phyloP scores from a whole-genome alignment of 2,113 vertebrate species.

The Salminus brasiliensis region DNA sequence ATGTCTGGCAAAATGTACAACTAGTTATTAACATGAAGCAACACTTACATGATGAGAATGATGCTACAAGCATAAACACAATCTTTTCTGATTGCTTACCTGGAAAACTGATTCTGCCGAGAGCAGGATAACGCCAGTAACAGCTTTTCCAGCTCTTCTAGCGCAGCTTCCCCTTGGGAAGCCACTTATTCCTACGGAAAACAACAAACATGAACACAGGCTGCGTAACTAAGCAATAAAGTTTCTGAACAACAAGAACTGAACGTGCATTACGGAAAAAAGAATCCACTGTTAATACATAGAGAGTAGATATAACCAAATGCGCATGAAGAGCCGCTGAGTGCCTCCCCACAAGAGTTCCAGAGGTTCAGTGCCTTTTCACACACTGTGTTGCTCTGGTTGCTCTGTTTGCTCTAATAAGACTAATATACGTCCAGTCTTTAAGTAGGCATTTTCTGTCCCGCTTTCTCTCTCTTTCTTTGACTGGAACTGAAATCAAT shows the following conservation, averaged over 20 bases:
- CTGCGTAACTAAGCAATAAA: not conserved
- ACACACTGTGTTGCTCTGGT: not conserved
- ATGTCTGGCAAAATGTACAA: no score
- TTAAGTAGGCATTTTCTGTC: slow-evolving; percentile 39
- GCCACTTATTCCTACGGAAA: not conserved
- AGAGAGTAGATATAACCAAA: slow-evolving; percentile 12
- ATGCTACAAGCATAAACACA: not conserved
- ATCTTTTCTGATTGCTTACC: slow-evolving; percentile 23
- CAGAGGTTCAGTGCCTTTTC: slow-evolving; percentile 13
- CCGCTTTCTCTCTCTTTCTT: slow-evolving; percentile 40
- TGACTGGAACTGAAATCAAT: slow-evolving; percentile 57
- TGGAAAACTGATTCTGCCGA: not conserved
- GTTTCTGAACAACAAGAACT: not conserved
- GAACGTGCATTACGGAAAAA: not conserved
- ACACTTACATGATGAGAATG: not conserved
- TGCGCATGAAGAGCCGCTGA: slow-evolving; percentile 3
- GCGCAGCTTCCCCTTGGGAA: not conserved
- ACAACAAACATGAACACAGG: not conserved
- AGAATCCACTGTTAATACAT: not conserved
- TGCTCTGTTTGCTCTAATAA: slow-evolving; percentile 29
- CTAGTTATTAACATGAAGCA: not conserved
- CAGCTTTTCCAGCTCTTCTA: not conserved
- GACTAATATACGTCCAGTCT: slow-evolving; percentile 46
- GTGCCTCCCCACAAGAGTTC: not conserved
- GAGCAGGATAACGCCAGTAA: not conserved